These are phyloP conservation scores for Tragelaphus buxtoni DNA, from an alignment of 2,113 vertebrate species.

Conservation along the genomic window DNA sequence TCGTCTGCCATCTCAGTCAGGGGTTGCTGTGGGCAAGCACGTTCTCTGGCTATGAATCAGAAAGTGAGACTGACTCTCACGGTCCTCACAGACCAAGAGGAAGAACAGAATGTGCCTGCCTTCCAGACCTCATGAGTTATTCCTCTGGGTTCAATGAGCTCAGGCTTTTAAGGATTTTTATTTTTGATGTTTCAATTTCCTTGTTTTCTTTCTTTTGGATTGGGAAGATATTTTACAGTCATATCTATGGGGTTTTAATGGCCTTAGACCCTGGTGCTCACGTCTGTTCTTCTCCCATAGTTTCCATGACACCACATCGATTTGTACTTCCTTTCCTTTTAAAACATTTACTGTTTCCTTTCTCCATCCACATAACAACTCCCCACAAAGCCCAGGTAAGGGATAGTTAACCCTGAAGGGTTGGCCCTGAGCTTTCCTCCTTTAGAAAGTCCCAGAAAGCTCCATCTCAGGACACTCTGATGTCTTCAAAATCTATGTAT, in stretches of 20 bases:
- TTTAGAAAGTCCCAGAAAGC: background rate
- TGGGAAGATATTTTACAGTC: background rate
- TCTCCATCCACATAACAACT: background rate
- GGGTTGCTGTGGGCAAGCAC: background rate
- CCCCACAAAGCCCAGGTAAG: background rate
- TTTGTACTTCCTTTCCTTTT: slow-evolving; percentile 5
- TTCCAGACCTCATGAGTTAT: slow-evolving; percentile 8
- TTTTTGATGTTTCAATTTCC: slow-evolving; percentile 37
- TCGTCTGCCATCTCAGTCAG: background rate
- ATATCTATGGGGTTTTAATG: background rate
- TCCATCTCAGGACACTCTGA: background rate
- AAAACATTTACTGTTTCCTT: background rate
- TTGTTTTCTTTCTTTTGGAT: slow-evolving; percentile 24
- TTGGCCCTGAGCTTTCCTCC: background rate
- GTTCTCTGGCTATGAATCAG: background rate
- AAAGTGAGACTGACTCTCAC: background rate
- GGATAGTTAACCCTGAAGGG: background rate
- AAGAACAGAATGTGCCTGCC: background rate
- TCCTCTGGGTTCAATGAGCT: slow-evolving; percentile 17
- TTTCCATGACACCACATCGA: background rate
- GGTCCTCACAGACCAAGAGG: background rate
- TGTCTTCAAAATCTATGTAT: background rate
- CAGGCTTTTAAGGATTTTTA: slow-evolving; percentile 31
- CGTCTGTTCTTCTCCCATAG: background rate
- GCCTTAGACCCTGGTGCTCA: background rate